Conservation (phyloP, 1,140 invertebrate species). For the Heliconius eleuchia region DNA sequence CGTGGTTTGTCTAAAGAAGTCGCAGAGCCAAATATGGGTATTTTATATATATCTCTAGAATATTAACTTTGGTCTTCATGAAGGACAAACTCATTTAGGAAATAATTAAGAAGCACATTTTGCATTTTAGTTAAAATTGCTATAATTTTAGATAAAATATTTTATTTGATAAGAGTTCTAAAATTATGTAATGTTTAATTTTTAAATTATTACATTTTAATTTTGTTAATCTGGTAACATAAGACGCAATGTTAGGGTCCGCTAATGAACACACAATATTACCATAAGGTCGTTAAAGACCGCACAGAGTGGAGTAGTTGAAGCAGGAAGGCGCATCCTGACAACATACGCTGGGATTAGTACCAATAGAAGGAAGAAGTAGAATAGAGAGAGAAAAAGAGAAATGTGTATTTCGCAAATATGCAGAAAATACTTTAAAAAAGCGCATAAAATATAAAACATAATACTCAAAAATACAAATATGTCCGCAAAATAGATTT, state of each 20-base stretch:
- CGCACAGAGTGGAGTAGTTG: too few species aligned
- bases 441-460: background rate
- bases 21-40: background rate
- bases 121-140: background rate
- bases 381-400: too few species aligned
- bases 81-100: background rate
- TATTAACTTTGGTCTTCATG: background rate
- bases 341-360: too few species aligned
- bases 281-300: too few species aligned
- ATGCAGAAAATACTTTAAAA: background rate
- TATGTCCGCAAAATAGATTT: background rate
- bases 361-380: too few species aligned
- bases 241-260: too few species aligned
- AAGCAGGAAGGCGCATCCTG: too few species aligned
- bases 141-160: background rate
- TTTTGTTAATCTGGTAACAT: too few species aligned
- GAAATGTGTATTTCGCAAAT: too few species aligned
- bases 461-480: background rate
- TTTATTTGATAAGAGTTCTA: background rate
- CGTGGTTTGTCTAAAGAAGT: too few species aligned
- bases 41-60: background rate
- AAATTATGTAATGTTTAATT: background rate
- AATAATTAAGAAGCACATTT: background rate
- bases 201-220: too few species aligned
- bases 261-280: too few species aligned